Percentiles rank a stretch among this genome's conserved stretches.
These are phyloP conservation scores for Cistogaster globosa DNA, from an alignment of 2,888 invertebrate species.

Conservation along the genomic window DNA sequence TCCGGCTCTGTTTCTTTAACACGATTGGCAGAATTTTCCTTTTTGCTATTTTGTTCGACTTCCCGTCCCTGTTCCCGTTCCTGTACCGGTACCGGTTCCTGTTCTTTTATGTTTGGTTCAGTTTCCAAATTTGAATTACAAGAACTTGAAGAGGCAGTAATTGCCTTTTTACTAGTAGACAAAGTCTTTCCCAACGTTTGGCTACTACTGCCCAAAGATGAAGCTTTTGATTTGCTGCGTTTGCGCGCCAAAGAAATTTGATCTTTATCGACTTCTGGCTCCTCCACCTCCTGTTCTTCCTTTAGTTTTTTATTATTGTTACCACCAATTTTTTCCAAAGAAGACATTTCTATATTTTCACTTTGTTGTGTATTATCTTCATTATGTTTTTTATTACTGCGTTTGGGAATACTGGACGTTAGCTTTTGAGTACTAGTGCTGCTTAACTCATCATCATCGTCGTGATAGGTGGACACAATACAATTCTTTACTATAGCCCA, in stretches of 20 bases:
- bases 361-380: constrained; percentile 64
- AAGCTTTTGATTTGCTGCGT: constrained; percentile 78
- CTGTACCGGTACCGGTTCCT: constrained; percentile 11
- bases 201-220: constrained; percentile 78
- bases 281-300: constrained; percentile 51
- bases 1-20: constrained; percentile 57
- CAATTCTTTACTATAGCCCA: constrained; percentile 92
- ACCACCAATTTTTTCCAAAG: constrained; percentile 75
- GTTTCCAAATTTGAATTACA: constrained; percentile 64
- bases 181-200: constrained; percentile 78
- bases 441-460: constrained; percentile 85
- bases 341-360: constrained; percentile 80
- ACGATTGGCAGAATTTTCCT: constrained; percentile 25
- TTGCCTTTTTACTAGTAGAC: constrained; percentile 75
- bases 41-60: constrained; percentile 18
- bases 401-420: constrained; percentile 64
- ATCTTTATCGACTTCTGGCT: constrained; percentile 67
- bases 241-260: constrained; percentile 72
- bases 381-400: constrained; percentile 47
- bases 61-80: not conserved
- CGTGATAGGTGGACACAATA: constrained; percentile 89
- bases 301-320: constrained; percentile 38
- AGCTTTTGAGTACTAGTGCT: constrained; percentile 72
- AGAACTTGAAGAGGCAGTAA: constrained; percentile 77
- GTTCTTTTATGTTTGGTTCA: constrained; percentile 56